phyloP scores from a whole-genome alignment of 2,797 vertebrate species.

The Spinus olivaceus region DNA sequence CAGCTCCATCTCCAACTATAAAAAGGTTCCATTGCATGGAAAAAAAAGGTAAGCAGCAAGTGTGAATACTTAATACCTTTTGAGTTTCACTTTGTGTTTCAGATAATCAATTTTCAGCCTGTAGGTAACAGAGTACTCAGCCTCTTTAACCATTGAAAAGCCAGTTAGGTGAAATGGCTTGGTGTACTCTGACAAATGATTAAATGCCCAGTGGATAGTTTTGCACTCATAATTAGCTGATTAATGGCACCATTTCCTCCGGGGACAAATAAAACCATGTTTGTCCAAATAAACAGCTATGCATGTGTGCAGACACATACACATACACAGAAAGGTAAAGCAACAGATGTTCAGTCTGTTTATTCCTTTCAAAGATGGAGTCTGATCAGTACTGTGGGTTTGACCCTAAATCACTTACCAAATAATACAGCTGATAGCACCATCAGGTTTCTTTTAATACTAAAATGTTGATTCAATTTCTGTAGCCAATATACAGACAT shows the following conservation, averaged over 20 bases:
- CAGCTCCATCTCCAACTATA: not conserved
- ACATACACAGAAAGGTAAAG: not conserved
- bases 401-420: not conserved
- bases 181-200: not conserved
- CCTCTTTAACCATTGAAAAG: not conserved
- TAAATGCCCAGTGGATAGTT: not conserved
- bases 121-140: rapidly evolving
- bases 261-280: not conserved
- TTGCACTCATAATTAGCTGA: not conserved
- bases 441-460: not conserved
- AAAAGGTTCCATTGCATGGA: not conserved
- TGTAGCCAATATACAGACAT: not conserved
- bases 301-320: too few relatives aligned
- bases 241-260: not conserved
- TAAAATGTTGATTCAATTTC: not conserved
- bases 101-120: not conserved
- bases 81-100: not conserved
- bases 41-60: not conserved
- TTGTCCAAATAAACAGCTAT: not conserved
- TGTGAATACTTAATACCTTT: not conserved
- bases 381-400: not conserved
- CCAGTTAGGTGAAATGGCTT: not conserved
- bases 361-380: not conserved
- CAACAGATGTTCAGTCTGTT: not conserved
- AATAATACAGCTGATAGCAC: not conserved